Base-by-base conservation (phyloP, 1,140 invertebrate genomes). In the Bombus sibiricus region DNA sequence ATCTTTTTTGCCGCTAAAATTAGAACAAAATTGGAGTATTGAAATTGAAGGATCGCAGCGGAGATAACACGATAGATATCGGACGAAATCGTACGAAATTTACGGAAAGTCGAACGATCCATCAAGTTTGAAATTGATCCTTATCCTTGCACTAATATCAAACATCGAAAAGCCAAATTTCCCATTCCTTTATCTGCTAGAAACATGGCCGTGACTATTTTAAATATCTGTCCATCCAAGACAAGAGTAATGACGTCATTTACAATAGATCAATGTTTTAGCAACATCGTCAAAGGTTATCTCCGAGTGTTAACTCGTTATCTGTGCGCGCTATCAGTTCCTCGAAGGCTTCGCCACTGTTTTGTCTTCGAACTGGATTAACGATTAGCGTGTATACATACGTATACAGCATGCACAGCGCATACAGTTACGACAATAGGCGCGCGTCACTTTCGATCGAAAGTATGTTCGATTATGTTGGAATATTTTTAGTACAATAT, bases 221-320 rank as follows among this genome's bases (percentile, higher is more conserved):
- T 13, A 62, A n/a, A 62, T 62, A 12, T 62, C 4, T n/a, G 28
- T n/a, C 28, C 28, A n/a, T 62, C 28, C 28, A 0, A 62, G 28
- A n/a, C 28, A 62, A 62, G 59, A n/a, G 3, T 5, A 13, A n/a
- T 3, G 28, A 62, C 59, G 59, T 62, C 0, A 28, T 62, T 62
- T n/a, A 28, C 12, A 28, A 62, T 62, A 62, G 59, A 62, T 62
- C 59, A 62, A 62, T 28, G 59, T n/a, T 62, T 62, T 12, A 62
- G 28, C 9, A 62, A n/a, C 10, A 62, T 62, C 5, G 90, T 85
- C 79, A 86, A 89, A 79, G 93, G 93, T 94, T 93, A 94, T 94
- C 93, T 39, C 43, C 18, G 18, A 53, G 47, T 53, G 71, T 88
- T 81, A 75, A 41, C 32, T 64, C 34, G 28, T 34, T 77, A 83